phyloP scores from a whole-genome alignment of 2,113 vertebrate species.

The Dissostichus mawsoni region DNA sequence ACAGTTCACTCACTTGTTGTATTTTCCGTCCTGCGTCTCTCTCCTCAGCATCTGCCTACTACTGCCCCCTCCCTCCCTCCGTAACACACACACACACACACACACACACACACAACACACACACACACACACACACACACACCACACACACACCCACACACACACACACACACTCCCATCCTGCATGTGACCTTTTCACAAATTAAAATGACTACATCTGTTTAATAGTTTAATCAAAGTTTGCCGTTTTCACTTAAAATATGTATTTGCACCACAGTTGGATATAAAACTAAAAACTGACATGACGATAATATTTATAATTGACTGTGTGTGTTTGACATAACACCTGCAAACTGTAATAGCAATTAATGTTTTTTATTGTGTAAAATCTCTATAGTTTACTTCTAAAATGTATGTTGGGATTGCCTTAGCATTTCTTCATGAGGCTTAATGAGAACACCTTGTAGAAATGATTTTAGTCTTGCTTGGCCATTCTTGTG shows the following conservation, averaged over 20 bases:
- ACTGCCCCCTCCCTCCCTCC: constrained; percentile 42
- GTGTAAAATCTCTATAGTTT: neutral
- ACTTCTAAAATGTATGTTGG: neutral
- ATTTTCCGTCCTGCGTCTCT: constrained; percentile 65
- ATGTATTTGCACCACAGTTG: constrained; percentile 11
- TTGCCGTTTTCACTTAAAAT: constrained; percentile 12
- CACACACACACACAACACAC: constrained; percentile 38
- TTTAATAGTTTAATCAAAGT: constrained; percentile 58
- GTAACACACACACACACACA: constrained; percentile 34
- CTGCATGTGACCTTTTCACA: constrained; percentile 71
- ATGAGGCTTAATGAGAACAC: neutral
- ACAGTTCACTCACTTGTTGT: constrained; percentile 87
- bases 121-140: constrained; percentile 30
- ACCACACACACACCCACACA: constrained; percentile 31
- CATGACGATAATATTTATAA: neutral
- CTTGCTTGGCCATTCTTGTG: constrained; percentile 8
- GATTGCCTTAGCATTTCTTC: neutral
- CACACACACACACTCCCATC: constrained; percentile 37
- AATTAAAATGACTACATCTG: constrained; percentile 64
- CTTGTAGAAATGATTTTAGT: neutral
- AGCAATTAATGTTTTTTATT: neutral
- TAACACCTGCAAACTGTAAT: too few species aligned
- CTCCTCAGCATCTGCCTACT: constrained; percentile 60
- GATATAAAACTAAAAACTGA: neutral
- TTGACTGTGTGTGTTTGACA: neutral